Evolutionary conservation across 1,140 invertebrate species (phyloP).

Genomic region (Tyrophagus putrescentiae): DNA sequence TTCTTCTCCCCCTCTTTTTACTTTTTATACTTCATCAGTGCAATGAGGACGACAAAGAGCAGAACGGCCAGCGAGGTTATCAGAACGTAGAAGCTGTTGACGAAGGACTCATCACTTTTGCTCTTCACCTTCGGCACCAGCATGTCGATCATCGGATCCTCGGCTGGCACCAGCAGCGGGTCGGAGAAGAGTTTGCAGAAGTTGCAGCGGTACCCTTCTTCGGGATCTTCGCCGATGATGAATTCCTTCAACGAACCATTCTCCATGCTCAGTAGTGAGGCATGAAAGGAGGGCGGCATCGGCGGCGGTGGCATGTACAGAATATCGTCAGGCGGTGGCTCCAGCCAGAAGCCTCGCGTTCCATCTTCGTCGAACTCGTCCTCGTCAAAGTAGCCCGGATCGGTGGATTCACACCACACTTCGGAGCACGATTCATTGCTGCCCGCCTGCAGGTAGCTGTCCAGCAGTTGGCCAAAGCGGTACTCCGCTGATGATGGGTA

Average conservation of each 20-base stretch:
- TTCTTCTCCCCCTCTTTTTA: no score
- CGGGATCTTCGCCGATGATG: background rate
- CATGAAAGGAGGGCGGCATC: slow-evolving; percentile 15
- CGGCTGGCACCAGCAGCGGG: slow-evolving; percentile 1
- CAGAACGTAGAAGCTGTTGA: slow-evolving; percentile 4
- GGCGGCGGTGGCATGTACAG: slow-evolving; percentile 22
- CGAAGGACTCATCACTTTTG: slow-evolving; percentile 19
- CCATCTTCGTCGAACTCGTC: no score
- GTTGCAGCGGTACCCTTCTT: slow-evolving; percentile 15
- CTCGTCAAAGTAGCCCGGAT: no score
- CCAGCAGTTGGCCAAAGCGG: no score
- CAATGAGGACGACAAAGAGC: background rate
- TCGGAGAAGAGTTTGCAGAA: slow-evolving; percentile 21
- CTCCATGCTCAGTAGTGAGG: slow-evolving; percentile 1
- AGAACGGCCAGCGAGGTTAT: background rate
- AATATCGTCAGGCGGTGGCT: slow-evolving; percentile 22
- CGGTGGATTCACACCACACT: no score
- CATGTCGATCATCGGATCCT: background rate
- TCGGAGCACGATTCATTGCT: no score
- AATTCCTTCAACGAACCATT: slow-evolving; percentile 13
- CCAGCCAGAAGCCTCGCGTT: slow-evolving; percentile 20
- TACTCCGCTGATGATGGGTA: no score
- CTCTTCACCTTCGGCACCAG: slow-evolving; percentile 3
- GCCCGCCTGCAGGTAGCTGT: no score
- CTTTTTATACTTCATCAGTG: slow-evolving; percentile 21